phyloP scores from a whole-genome alignment of 2,888 invertebrate genomes.

The Drepanosiphum platanoidis region DNA sequence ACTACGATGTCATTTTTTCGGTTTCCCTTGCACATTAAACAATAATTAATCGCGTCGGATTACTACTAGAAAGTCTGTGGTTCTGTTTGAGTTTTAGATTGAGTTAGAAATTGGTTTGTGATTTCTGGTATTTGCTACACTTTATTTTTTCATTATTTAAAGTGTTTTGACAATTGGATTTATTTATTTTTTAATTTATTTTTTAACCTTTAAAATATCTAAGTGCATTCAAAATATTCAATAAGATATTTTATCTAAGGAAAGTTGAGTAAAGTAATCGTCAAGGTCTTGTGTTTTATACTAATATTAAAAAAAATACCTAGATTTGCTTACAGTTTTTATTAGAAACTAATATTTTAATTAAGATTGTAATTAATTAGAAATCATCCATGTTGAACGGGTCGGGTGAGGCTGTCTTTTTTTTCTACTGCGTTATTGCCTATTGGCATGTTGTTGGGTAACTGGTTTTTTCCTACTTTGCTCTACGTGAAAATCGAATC shows the following conservation, averaged over 20 bases:
- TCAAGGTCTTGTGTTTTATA: not conserved
- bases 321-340: not conserved
- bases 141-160: not conserved
- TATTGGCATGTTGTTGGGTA: not conserved
- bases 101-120: not conserved
- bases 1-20: constrained; percentile 60
- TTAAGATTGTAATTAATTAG: constrained; percentile 20
- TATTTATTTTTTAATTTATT: not conserved
- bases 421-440: not conserved
- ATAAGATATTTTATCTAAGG: not conserved
- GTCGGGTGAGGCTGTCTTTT: constrained; percentile 4
- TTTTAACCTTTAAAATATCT: not conserved
- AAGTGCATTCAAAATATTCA: not conserved
- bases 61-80: constrained; percentile 37
- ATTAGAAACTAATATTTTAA: constrained; percentile 40
- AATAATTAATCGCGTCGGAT: constrained; percentile 60
- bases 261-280: not conserved
- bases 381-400: constrained; percentile 27
- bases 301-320: not conserved
- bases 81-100: not conserved
- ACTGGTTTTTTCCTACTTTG: constrained; percentile 25
- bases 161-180: not conserved
- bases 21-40: constrained; percentile 54
- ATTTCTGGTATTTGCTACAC: not conserved
- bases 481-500: constrained; percentile 38